These are phyloP conservation scores for Lytechinus variegatus DNA, from an alignment of 35 echinoderm and acorn worm species.

Conservation along the genomic window DNA sequence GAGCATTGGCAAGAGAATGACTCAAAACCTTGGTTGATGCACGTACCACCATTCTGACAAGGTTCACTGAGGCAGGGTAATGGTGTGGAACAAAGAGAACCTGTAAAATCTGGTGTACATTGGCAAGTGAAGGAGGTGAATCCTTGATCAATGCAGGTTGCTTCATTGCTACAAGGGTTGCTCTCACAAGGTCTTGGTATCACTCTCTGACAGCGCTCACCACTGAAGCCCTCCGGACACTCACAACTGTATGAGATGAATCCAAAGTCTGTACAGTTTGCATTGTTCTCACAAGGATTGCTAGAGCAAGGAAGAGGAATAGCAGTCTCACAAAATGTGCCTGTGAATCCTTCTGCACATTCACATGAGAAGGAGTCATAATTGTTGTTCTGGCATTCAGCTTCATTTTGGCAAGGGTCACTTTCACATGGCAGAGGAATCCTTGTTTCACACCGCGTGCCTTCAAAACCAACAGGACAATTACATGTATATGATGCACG, in stretches of 20 bases:
- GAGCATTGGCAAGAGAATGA: constrained; percentile 64
- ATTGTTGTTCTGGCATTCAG: constrained; percentile 54
- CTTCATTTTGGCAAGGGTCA: constrained; percentile 76
- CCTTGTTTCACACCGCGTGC: constrained; percentile 51
- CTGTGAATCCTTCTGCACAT: constrained; percentile 62
- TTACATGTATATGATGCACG: constrained; percentile 63
- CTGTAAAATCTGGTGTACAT: constrained; percentile 52
- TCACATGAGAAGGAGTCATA: constrained; percentile 61
- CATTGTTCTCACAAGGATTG: constrained; percentile 63
- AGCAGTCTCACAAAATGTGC: constrained; percentile 39
- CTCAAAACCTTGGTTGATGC: constrained; percentile 37
- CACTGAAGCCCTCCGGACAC: constrained; percentile 62
- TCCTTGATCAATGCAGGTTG: constrained; percentile 20
- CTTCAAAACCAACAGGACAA: constrained; percentile 61
- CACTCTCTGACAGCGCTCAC: constrained; percentile 34
- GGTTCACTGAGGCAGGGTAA: constrained; percentile 64
- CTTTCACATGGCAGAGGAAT: constrained; percentile 67
- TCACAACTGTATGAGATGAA: constrained; percentile 50
- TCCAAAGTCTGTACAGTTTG: not conserved
- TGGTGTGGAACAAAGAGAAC: constrained; percentile 60
- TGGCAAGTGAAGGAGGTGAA: constrained; percentile 50
- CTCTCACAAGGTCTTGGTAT: constrained; percentile 62
- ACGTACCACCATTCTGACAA: constrained; percentile 61
- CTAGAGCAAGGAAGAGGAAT: constrained; percentile 56
- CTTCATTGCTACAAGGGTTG: constrained; percentile 74